Percentiles rank a stretch among this genome's conserved stretches.
These are phyloP conservation scores for Andrena fulva DNA, from an alignment of 2,888 invertebrate species.

Conservation along the genomic window DNA sequence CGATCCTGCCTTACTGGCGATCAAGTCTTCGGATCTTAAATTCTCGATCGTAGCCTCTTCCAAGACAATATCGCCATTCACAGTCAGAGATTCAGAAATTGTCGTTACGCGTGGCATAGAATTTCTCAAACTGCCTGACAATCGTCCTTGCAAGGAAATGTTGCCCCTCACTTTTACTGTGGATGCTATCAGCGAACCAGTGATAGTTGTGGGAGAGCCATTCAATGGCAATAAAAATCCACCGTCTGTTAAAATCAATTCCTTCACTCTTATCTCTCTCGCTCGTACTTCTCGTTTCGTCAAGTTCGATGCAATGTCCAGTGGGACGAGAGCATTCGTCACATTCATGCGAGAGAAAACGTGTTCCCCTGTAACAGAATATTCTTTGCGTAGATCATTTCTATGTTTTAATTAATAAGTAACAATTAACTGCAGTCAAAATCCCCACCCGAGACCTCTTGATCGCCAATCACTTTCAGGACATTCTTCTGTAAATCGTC, in stretches of 20 bases:
- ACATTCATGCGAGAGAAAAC: slow-evolving; percentile 59
- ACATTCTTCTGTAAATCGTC: slow-evolving; percentile 84
- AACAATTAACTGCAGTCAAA: background rate
- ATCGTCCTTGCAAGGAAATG: slow-evolving; percentile 84
- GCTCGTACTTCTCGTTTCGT: slow-evolving; percentile 61
- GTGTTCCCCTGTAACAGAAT: slow-evolving; percentile 63
- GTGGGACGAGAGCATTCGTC: slow-evolving; percentile 50
- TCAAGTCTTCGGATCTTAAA: slow-evolving; percentile 82
- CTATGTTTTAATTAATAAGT: background rate
- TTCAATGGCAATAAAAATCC: slow-evolving; percentile 75
- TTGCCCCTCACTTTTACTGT: slow-evolving; percentile 80
- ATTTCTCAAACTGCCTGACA: slow-evolving; percentile 83
- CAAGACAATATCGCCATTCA: slow-evolving; percentile 84
- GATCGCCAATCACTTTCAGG: slow-evolving; percentile 85
- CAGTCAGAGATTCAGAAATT: slow-evolving; percentile 83
- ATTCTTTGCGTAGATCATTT: background rate
- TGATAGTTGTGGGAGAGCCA: slow-evolving; percentile 61
- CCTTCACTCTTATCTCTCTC: slow-evolving; percentile 55
- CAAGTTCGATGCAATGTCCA: slow-evolving; percentile 64
- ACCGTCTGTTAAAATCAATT: slow-evolving; percentile 67
- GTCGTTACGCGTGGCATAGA: slow-evolving; percentile 85
- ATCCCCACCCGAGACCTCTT: slow-evolving; percentile 83
- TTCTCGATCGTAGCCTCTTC: slow-evolving; percentile 85
- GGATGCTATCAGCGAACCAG: slow-evolving; percentile 65
- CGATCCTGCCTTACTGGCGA: slow-evolving; percentile 74